Evolutionary conservation across 2,113 vertebrate species (phyloP).

Genomic region (Thamnaconus septentrionalis): DNA sequence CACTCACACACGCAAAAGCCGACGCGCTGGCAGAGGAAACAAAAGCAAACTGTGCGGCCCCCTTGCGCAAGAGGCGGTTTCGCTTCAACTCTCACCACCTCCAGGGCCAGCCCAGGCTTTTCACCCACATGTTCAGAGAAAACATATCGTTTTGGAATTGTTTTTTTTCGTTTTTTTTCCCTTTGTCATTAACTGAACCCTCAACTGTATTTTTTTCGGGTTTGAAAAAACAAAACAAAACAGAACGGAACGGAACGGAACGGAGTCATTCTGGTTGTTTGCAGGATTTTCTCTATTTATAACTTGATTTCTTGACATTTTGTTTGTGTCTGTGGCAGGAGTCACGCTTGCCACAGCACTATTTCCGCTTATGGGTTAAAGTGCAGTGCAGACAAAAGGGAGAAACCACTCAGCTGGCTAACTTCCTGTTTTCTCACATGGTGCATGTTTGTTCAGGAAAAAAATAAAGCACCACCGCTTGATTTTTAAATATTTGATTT

Average conservation of each 20-base stretch:
- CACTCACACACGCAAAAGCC: slow-evolving; percentile 20
- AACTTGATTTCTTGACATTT: slow-evolving; percentile 30
- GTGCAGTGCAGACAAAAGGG: slow-evolving; percentile 65
- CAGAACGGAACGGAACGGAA: too few relatives aligned
- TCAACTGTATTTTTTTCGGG: too few relatives aligned
- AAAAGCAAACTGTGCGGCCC: slow-evolving; percentile 30
- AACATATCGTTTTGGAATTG: too few relatives aligned
- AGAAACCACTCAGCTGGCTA: slow-evolving; percentile 62
- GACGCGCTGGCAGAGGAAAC: slow-evolving; percentile 63
- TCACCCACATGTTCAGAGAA: neutral
- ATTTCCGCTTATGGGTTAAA: slow-evolving; percentile 66
- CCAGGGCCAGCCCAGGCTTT: neutral
- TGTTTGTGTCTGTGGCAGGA: slow-evolving; percentile 56
- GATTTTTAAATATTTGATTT: neutral
- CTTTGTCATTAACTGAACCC: neutral
- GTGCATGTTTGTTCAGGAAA: slow-evolving; percentile 23
- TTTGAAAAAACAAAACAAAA: too few relatives aligned
- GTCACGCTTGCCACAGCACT: slow-evolving; percentile 63
- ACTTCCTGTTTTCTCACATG: slow-evolving; percentile 70
- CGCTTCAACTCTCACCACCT: slow-evolving; percentile 40
- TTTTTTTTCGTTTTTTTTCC: neutral
- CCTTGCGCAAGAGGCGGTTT: slow-evolving; percentile 62
- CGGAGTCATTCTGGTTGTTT: too few relatives aligned
- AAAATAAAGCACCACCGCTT: neutral
- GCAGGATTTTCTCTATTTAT: slow-evolving; percentile 26